Percentiles rank a stretch among this genome's conserved stretches.
These are phyloP conservation scores for Leptatherina wallacei DNA, from an alignment of 2,797 vertebrate genomes.

Conservation along the genomic window DNA sequence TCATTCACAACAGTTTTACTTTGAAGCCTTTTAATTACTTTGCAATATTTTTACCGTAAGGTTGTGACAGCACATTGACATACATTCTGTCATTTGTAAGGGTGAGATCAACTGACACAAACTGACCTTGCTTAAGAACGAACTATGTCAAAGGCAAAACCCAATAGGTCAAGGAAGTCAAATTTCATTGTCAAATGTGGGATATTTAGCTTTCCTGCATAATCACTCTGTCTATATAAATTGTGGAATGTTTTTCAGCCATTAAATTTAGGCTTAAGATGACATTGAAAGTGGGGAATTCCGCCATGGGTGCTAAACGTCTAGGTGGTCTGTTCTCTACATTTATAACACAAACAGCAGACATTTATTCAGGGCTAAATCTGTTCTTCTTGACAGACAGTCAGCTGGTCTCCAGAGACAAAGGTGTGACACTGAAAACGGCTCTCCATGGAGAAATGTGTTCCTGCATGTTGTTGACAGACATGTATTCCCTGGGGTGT, in stretches of 20 bases:
- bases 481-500: neutral
- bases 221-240: neutral
- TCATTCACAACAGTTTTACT: neutral
- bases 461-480: slow-evolving; percentile 10
- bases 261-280: neutral
- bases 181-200: neutral
- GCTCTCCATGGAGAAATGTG: slow-evolving; percentile 9
- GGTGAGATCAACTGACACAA: neutral
- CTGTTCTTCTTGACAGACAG: slow-evolving; percentile 17
- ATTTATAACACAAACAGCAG: slow-evolving; percentile 42
- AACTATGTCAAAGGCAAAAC: neutral
- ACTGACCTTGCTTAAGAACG: neutral
- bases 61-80: too few relatives aligned
- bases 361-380: slow-evolving; percentile 21
- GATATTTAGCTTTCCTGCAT: neutral
- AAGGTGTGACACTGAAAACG: slow-evolving; percentile 53
- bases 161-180: neutral
- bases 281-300: slow-evolving; percentile 2
- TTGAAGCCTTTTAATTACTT: neutral
- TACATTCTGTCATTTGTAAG: neutral
- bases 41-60: neutral
- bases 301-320: neutral
- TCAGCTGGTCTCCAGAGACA: slow-evolving; percentile 28
- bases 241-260: neutral
- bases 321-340: slow-evolving; percentile 50